Evolutionary conservation across 2,797 vertebrate genomes (phyloP).

Genomic region (Sebastes cheni): DNA sequence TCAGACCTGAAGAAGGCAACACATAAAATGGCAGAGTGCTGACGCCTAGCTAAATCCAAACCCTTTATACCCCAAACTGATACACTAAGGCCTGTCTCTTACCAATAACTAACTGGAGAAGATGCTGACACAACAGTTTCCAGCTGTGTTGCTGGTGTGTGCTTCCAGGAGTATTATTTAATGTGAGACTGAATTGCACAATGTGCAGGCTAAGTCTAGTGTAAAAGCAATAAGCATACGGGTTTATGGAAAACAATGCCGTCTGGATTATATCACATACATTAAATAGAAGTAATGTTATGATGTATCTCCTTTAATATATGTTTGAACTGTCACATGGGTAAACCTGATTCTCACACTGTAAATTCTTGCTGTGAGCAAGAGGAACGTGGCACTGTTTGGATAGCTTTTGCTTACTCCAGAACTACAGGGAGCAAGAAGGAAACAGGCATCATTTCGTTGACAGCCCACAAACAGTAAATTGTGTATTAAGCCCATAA

Average conservation of each 20-base stretch:
- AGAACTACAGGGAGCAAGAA: background rate
- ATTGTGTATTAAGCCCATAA: background rate
- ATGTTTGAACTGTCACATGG: constrained; percentile 2
- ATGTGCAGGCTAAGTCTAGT: constrained; percentile 4
- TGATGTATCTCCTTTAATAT: background rate
- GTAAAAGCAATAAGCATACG: background rate
- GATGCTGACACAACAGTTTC: constrained; percentile 33
- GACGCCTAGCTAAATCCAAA: constrained; percentile 18
- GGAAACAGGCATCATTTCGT: background rate
- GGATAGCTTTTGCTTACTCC: background rate
- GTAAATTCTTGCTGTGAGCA: background rate
- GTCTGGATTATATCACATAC: background rate
- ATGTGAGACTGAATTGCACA: constrained; percentile 22
- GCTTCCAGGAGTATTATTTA: constrained; percentile 12
- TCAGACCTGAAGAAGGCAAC: background rate
- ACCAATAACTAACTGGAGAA: constrained; percentile 14
- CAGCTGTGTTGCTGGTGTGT: constrained; percentile 17
- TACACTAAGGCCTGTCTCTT: background rate
- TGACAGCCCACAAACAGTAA: background rate
- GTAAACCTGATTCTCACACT: background rate
- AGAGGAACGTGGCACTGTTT: background rate
- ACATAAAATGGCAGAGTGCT: constrained; percentile 20
- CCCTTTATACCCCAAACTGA: background rate
- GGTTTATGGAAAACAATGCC: background rate
- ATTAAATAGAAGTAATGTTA: background rate